Conservation (phyloP, 1,140 invertebrate species). For the Pogonomyrmex californicus region DNA sequence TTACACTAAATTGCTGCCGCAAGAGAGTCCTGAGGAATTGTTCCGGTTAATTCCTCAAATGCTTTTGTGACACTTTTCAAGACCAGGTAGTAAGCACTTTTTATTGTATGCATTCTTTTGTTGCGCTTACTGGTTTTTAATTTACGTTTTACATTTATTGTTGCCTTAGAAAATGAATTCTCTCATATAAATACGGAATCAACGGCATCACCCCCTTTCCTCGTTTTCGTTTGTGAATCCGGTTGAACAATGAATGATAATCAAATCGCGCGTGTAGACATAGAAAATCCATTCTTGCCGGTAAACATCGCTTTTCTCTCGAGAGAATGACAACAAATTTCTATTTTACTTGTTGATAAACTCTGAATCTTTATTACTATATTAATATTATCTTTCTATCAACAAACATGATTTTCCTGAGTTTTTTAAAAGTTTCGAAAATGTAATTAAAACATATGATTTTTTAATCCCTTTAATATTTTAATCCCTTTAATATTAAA, state of each 20-base stretch:
- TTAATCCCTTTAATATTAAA: neutral
- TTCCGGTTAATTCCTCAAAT: constrained; percentile 56
- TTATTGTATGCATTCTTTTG: constrained; percentile 14
- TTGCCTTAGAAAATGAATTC: constrained; percentile 39
- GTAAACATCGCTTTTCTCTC: neutral
- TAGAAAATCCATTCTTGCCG: constrained; percentile 12
- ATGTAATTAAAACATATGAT: neutral
- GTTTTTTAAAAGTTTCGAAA: neutral
- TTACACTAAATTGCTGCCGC: constrained; percentile 49
- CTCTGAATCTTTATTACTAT: neutral
- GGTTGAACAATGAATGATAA: constrained; percentile 28
- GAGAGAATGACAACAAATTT: neutral
- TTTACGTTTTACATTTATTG: neutral
- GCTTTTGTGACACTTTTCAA: constrained; percentile 37
- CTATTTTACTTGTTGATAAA: neutral
- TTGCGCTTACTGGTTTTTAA: constrained; percentile 19
- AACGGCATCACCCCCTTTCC: neutral
- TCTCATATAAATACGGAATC: constrained; percentile 8
- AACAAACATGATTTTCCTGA: neutral
- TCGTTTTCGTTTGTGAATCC: constrained; percentile 7
- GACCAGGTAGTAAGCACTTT: constrained; percentile 18
- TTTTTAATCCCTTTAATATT: constrained; percentile 25
- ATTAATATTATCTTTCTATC: neutral
- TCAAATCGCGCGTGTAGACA: constrained; percentile 20
- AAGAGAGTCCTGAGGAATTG: constrained; percentile 45